Evolutionary conservation across 2,888 invertebrate species (phyloP), one percentile per base, ranked within the genome.

Genomic region (Tuberolachnus salignus): DNA sequence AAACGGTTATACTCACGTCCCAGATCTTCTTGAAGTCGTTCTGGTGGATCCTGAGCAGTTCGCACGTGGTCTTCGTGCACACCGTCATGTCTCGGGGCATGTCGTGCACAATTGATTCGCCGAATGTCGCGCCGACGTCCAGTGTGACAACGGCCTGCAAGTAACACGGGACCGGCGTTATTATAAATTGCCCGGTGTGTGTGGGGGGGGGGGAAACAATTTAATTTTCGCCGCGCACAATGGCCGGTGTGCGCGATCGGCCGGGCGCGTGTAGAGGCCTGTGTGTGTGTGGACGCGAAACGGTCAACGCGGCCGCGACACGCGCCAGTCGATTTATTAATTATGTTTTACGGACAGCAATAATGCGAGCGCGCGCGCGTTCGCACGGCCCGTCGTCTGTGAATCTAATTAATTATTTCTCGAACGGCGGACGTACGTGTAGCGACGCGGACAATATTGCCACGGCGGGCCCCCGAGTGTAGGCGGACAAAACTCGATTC

Each of bases 11-110:
- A 84, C 89, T 87, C 86, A 92, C 92, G 90, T 92, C 91, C 91
- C 92, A 92, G 83, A 93, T 89, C 82, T 91, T 88, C 83, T 90
- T 89, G 86, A 93, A 92, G 86, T 92, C 92, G 83, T 90, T 89
- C 85, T 92, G 91, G 85, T 92, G 92, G 72, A 93, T 91, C 80
- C 92, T 87, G 51, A 93, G 88, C 80, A 93, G 87, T 85, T 92
- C 92, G 84, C 92, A 92, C 82, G 90, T 90, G 82, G 92, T 91
- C 84, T 89, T 89, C 67, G 92, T 92, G 82, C 92, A 89, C 80
- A 92, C 91, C 51, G 92, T 92, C 82, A 90, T 90, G 83, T 91
- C 90, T 82, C 92, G 87, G 13, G 92, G 91, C 82, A 90, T 87
- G 85, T 92, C 91, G 84, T 91, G 90, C 82, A 92, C 86, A 83